Evolutionary conservation across 1,140 invertebrate species (phyloP).

Genomic region (Drosophila auraria): DNA sequence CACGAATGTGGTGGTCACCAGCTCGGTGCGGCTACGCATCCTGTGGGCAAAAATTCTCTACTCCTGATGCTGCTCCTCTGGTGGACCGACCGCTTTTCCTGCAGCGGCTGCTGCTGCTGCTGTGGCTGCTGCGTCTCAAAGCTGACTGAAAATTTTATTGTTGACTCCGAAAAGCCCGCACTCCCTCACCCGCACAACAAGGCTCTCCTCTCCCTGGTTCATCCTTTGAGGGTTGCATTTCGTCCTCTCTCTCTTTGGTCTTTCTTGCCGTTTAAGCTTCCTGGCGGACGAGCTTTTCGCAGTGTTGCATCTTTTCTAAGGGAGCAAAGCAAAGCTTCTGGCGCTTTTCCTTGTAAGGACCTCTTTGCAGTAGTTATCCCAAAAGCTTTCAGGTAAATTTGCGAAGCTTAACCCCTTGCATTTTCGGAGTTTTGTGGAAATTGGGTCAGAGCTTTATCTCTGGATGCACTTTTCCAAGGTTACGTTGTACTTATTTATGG

Average conservation of each 20-base stretch:
- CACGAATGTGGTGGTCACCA: conserved; percentile 83
- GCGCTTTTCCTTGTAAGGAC: background rate
- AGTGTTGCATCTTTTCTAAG: conserved; percentile 52
- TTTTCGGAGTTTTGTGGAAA: conserved; percentile 10
- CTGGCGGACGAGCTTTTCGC: conserved; percentile 26
- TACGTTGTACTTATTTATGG: conserved; percentile 3
- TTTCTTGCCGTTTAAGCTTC: background rate
- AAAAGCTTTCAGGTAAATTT: conserved; percentile 6
- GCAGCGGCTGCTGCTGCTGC: conserved; percentile 36
- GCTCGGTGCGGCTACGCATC: conserved; percentile 84
- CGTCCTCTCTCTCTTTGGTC: conserved; percentile 29
- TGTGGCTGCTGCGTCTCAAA: conserved; percentile 45
- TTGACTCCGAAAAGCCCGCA: conserved; percentile 51
- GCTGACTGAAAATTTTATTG: conserved; percentile 70
- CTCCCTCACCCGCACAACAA: conserved; percentile 17
- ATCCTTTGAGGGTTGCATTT: conserved; percentile 47
- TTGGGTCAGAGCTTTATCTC: conserved; percentile 22
- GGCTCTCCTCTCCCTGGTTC: conserved; percentile 39
- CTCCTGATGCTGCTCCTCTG: conserved; percentile 18
- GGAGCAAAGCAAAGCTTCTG: conserved; percentile 22
- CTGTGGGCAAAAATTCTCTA: conserved; percentile 22
- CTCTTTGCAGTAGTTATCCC: background rate
- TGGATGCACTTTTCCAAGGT: conserved; percentile 29
- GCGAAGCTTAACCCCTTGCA: background rate
- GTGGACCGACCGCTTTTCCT: conserved; percentile 25